Evolutionary conservation across 2,797 vertebrate species (phyloP).

Genomic region (Eutrigla gurnardus): DNA sequence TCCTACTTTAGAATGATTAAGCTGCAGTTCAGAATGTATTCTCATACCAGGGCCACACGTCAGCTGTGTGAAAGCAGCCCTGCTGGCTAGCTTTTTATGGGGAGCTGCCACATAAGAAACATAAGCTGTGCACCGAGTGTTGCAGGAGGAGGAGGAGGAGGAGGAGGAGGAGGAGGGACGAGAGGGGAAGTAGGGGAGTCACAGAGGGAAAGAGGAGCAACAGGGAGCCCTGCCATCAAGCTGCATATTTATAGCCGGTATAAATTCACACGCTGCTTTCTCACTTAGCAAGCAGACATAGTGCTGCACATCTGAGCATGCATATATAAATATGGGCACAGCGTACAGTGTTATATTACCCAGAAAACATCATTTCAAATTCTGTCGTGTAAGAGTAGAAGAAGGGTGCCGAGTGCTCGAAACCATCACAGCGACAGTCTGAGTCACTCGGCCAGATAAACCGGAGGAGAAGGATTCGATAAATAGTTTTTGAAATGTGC

Average conservation of each 20-base stretch:
- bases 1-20: slow-evolving; percentile 20
- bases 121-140: slow-evolving; percentile 33
- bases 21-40: slow-evolving; percentile 25
- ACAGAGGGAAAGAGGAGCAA: slow-evolving; percentile 41
- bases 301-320: slow-evolving; percentile 53
- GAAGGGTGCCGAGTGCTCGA: slow-evolving; percentile 13
- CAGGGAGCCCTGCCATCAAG: slow-evolving; percentile 49
- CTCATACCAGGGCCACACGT: slow-evolving; percentile 33
- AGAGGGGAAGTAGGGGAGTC: slow-evolving; percentile 46
- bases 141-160: slow-evolving; percentile 18
- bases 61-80: slow-evolving; percentile 37
- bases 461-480: slow-evolving; percentile 19
- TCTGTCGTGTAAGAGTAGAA: slow-evolving; percentile 36
- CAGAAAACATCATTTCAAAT: slow-evolving; percentile 38
- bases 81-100: slow-evolving; percentile 48
- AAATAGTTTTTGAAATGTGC: slow-evolving; percentile 8
- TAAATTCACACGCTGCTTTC: slow-evolving; percentile 46
- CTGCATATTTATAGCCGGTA: slow-evolving; percentile 41
- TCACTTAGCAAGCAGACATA: slow-evolving; percentile 44
- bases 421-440: slow-evolving; percentile 25
- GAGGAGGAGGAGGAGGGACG: slow-evolving; percentile 21
- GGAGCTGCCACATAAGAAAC: slow-evolving; percentile 47
- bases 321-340: slow-evolving; percentile 35
- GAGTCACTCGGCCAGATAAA: slow-evolving; percentile 30
- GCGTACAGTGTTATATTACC: slow-evolving; percentile 24